Percentiles rank a stretch among this genome's conserved stretches.
These are phyloP conservation scores for Limnephilus rhombicus DNA, from an alignment of 2,888 invertebrate species.

Conservation along the genomic window DNA sequence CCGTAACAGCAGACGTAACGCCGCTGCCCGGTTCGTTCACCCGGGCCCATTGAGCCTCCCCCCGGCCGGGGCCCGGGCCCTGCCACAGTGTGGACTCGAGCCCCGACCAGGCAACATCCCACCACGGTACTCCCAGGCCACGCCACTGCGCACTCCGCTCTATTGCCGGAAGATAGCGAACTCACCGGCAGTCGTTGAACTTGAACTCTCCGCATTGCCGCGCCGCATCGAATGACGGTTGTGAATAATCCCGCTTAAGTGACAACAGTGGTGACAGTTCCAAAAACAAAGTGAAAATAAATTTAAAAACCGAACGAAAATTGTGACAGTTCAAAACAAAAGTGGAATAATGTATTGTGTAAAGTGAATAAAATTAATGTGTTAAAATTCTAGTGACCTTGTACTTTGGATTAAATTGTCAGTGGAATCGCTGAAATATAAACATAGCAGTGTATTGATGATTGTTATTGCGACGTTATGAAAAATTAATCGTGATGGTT, in stretches of 20 bases:
- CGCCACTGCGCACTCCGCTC: constrained; percentile 26
- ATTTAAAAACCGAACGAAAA: background rate
- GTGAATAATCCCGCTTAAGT: constrained; percentile 32
- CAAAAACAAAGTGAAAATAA: background rate
- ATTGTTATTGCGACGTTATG: background rate
- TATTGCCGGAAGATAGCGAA: constrained; percentile 61
- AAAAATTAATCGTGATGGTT: background rate
- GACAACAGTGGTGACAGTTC: background rate
- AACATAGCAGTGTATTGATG: background rate
- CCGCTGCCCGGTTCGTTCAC: constrained; percentile 65
- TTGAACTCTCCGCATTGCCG: constrained; percentile 54
- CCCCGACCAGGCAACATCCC: constrained; percentile 43
- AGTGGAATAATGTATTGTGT: background rate
- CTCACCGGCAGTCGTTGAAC: constrained; percentile 62
- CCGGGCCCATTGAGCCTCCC: constrained; percentile 58
- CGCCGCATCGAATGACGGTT: constrained; percentile 41
- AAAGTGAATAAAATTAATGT: background rate
- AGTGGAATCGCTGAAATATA: background rate
- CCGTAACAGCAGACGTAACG: constrained; percentile 63
- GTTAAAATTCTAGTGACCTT: background rate
- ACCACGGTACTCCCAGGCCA: constrained; percentile 7
- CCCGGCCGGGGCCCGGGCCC: constrained; percentile 19
- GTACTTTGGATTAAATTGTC: background rate
- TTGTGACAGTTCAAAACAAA: constrained; percentile 28
- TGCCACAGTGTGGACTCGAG: constrained; percentile 44